Evolutionary conservation across 1,140 invertebrate genomes (phyloP).

Genomic region (Drosophila nebulosa): DNA sequence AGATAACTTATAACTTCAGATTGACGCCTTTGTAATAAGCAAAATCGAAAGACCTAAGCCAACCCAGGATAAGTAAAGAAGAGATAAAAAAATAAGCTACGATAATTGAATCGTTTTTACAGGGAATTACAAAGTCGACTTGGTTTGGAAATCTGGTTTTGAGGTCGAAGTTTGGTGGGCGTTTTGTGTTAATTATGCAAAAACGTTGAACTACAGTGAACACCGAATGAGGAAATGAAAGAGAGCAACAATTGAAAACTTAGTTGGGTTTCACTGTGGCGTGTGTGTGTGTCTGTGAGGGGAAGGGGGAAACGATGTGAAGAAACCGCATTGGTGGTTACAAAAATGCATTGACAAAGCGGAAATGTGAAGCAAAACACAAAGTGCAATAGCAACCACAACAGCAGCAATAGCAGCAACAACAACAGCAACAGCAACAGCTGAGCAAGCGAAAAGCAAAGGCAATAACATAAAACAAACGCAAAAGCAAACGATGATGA

Average conservation of each 20-base stretch:
- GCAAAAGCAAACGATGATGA: slow-evolving; percentile 29
- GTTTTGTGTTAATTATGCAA: background rate
- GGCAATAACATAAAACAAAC: slow-evolving; percentile 14
- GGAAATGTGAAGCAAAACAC: slow-evolving; percentile 64
- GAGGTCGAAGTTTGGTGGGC: background rate
- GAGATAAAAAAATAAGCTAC: too few species aligned
- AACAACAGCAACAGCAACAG: slow-evolving; percentile 34
- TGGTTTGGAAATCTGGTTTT: background rate
- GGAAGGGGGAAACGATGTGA: background rate
- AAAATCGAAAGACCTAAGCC: too few species aligned
- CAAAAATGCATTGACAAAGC: slow-evolving; percentile 63
- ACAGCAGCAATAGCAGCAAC: too few species aligned
- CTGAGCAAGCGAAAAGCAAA: slow-evolving; percentile 43
- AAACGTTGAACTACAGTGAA: background rate
- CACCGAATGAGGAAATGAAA: background rate
- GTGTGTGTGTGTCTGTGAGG: background rate
- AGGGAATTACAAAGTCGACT: background rate
- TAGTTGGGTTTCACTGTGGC: background rate
- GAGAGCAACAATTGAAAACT: background rate
- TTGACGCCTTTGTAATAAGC: too few species aligned
- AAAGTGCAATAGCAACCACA: slow-evolving; percentile 48
- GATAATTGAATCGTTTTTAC: too few species aligned
- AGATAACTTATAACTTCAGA: too few species aligned
- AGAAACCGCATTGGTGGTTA: background rate
- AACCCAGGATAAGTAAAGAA: too few species aligned